Evolutionary conservation across 2,113 vertebrate genomes (phyloP).

Genomic region (Asarcornis scutulata): DNA sequence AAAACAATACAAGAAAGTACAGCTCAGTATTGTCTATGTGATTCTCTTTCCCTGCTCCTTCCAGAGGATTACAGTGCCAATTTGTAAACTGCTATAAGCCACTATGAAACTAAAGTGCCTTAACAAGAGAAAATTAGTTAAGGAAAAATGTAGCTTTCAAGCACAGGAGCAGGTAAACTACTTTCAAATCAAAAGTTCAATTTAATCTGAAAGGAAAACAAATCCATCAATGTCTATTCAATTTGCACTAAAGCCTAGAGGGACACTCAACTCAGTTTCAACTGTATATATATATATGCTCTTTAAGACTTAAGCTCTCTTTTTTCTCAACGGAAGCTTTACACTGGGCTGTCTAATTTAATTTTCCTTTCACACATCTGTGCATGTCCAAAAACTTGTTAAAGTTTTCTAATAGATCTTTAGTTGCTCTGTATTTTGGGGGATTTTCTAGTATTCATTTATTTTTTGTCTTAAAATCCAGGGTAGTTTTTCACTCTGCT

Average conservation of each 20-base stretch:
- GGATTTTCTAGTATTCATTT: not conserved
- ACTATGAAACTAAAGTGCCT: conserved; percentile 24
- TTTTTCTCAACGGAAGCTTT: conserved; percentile 30
- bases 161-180: conserved; percentile 59
- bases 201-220: conserved; percentile 78
- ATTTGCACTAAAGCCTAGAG: conserved; percentile 44
- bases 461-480: not conserved
- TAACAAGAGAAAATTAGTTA: conserved; percentile 74
- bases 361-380: conserved; percentile 13
- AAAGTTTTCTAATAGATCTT: not conserved
- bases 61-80: not conserved
- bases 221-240: conserved; percentile 75
- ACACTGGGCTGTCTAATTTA: not conserved
- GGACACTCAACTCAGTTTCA: conserved; percentile 15
- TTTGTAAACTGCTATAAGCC: conserved; percentile 51
- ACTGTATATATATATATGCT: not conserved
- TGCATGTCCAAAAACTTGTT: not conserved
- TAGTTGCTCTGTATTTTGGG: not conserved
- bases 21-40: not conserved
- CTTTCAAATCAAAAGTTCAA: conserved; percentile 74
- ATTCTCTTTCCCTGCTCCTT: not conserved
- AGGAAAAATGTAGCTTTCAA: conserved; percentile 69
- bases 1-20: not conserved
- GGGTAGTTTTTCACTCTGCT: not conserved
- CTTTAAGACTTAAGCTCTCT: conserved; percentile 17